phyloP scores from a whole-genome alignment of 2,113 vertebrate species.

The Chaenocephalus aceratus region DNA sequence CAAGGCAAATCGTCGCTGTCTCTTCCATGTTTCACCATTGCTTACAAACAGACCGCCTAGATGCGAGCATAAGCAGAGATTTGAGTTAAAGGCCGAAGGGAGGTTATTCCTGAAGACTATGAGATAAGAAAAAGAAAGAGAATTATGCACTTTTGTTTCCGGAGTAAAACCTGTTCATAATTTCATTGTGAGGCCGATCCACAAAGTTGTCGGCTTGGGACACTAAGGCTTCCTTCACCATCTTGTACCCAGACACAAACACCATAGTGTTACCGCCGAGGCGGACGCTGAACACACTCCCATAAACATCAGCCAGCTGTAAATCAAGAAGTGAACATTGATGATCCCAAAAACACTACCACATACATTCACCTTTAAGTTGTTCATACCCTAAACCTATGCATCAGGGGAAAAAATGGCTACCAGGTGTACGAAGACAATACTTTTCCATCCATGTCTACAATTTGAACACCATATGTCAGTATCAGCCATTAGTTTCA shows the following conservation, averaged over 20 bases:
- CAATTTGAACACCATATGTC: conserved; percentile 3
- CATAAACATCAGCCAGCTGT: conserved; percentile 81
- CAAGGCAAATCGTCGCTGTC: conserved; percentile 83
- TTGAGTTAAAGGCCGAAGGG: fast-evolving
- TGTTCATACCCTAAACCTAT: neutral
- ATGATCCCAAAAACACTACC: neutral
- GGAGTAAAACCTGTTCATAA: conserved; percentile 23
- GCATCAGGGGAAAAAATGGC: neutral
- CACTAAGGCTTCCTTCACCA: conserved; percentile 85
- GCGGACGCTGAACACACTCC: conserved; percentile 73
- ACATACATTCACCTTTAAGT: neutral
- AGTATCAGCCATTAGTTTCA: neutral
- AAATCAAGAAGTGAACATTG: neutral
- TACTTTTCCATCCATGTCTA: neutral
- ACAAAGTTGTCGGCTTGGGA: conserved; percentile 82
- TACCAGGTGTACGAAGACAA: neutral
- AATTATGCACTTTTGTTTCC: conserved; percentile 41
- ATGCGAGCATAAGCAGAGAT: neutral
- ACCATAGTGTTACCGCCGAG: conserved; percentile 55
- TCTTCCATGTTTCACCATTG: conserved; percentile 81
- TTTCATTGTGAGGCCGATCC: conserved; percentile 62
- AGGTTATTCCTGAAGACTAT: neutral
- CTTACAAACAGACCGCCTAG: conserved; percentile 77
- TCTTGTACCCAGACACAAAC: conserved; percentile 70
- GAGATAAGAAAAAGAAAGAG: neutral